Percentiles rank a stretch among this genome's conserved stretches.
Conservation (phyloP, 1,140 invertebrate species). For the Drosophila sulfurigaster region DNA sequence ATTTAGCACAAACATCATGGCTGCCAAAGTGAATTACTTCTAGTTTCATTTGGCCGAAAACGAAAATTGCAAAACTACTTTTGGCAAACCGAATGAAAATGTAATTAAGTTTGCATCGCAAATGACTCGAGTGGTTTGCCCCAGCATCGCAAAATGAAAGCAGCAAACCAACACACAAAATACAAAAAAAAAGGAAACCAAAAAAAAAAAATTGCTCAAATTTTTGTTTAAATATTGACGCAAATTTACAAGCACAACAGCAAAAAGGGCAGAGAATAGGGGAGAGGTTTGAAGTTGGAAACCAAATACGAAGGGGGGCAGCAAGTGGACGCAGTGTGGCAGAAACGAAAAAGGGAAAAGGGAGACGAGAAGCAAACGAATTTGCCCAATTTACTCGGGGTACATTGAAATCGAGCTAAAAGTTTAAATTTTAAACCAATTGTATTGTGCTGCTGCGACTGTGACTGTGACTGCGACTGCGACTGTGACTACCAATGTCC, state of each 20-base stretch:
- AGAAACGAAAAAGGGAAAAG: constrained; percentile 7
- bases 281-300: background rate
- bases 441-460: constrained; percentile 6
- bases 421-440: constrained; percentile 66
- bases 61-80: constrained; percentile 48
- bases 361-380: constrained; percentile 34
- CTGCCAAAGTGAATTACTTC: constrained; percentile 53
- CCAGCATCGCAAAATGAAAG: constrained; percentile 20
- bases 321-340: background rate
- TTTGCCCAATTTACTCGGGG: constrained; percentile 29
- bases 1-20: constrained; percentile 39
- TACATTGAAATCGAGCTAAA: constrained; percentile 51
- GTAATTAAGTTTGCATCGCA: constrained; percentile 78
- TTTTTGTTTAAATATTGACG: constrained; percentile 60
- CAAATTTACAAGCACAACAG: constrained; percentile 46
- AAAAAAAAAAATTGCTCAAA: constrained; percentile 31
- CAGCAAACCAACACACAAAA: background rate
- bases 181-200: constrained; percentile 26
- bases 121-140: constrained; percentile 72
- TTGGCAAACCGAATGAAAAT: constrained; percentile 68
- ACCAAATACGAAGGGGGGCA: too few relatives aligned
- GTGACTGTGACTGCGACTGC: constrained; percentile 5
- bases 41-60: constrained; percentile 44
- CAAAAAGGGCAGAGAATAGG: background rate
- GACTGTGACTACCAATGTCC: constrained; percentile 10